Evolutionary conservation across 2,113 vertebrate species (phyloP).

Genomic region (Stigmatopora argus): DNA sequence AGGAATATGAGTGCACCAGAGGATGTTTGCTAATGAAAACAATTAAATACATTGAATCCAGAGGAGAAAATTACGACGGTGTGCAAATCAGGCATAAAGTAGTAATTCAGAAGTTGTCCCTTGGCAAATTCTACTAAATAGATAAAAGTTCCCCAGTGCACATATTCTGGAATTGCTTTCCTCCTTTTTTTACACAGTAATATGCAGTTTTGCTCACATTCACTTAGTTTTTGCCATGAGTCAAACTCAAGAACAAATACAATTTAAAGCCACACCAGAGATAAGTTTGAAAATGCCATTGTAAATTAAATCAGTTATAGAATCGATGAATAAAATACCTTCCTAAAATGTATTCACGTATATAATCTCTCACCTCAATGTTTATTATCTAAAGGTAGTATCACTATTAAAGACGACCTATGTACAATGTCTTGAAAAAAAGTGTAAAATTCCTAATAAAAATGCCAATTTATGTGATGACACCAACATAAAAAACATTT

Average conservation of each 20-base stretch:
- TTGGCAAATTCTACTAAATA: slow-evolving; percentile 35
- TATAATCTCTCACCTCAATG: too few relatives aligned
- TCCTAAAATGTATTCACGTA: too few relatives aligned
- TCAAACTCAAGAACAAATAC: background rate
- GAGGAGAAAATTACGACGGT: slow-evolving; percentile 44
- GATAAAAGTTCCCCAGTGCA: slow-evolving; percentile 32
- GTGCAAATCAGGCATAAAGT: slow-evolving; percentile 44
- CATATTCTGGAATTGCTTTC: slow-evolving; percentile 13
- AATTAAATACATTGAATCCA: slow-evolving; percentile 57
- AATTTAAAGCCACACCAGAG: background rate
- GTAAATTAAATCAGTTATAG: background rate
- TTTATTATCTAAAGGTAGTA: too few relatives aligned
- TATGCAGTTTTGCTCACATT: background rate
- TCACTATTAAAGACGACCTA: too few relatives aligned
- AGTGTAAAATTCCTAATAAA: too few relatives aligned
- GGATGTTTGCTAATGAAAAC: slow-evolving; percentile 61
- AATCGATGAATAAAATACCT: too few relatives aligned
- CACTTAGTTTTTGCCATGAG: background rate
- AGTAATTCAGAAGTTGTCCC: slow-evolving; percentile 19
- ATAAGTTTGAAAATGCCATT: background rate
- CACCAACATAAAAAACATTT: background rate
- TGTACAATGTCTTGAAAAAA: too few relatives aligned
- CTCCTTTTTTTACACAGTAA: slow-evolving; percentile 7
- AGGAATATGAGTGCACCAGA: slow-evolving; percentile 37
- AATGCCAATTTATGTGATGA: background rate